Evolutionary conservation across 2,888 invertebrate genomes (phyloP).

Genomic region (Hypsopygia costalis): DNA sequence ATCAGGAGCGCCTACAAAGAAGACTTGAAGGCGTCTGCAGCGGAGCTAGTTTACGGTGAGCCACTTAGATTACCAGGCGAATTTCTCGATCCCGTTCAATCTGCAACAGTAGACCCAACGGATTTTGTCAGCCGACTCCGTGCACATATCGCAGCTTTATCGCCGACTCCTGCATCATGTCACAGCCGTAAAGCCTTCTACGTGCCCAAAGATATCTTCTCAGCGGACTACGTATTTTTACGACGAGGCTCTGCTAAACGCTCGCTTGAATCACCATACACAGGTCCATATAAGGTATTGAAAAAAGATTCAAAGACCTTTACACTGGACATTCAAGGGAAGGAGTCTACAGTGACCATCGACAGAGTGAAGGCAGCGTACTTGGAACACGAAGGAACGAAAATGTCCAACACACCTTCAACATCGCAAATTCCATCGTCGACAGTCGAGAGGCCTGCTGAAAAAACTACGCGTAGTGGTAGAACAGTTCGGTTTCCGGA

Average conservation of each 20-base stretch:
- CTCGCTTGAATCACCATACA: too few relatives aligned
- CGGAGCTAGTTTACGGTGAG: conserved; percentile 27
- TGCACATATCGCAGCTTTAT: too few relatives aligned
- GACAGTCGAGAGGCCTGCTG: neutral
- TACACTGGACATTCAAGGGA: neutral
- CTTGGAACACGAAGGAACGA: too few relatives aligned
- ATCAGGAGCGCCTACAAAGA: conserved; percentile 10
- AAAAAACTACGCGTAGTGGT: conserved; percentile 9
- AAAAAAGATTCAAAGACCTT: neutral
- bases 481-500: conserved; percentile 9
- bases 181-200: too few relatives aligned
- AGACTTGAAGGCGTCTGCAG: conserved; percentile 21
- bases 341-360: neutral
- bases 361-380: conserved; percentile 6
- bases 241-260: too few relatives aligned
- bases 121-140: neutral
- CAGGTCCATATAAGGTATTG: conserved; percentile 13
- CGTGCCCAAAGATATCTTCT: too few relatives aligned
- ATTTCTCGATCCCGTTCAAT: conserved; percentile 14
- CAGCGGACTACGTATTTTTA: too few relatives aligned
- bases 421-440: too few relatives aligned
- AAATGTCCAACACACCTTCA: neutral
- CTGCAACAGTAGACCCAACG: neutral
- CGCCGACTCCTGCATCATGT: too few relatives aligned
- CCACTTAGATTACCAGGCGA: conserved; percentile 27